Evolutionary conservation across 2,888 invertebrate species (phyloP).

Genomic region (Trissolcus brochymenae): DNA sequence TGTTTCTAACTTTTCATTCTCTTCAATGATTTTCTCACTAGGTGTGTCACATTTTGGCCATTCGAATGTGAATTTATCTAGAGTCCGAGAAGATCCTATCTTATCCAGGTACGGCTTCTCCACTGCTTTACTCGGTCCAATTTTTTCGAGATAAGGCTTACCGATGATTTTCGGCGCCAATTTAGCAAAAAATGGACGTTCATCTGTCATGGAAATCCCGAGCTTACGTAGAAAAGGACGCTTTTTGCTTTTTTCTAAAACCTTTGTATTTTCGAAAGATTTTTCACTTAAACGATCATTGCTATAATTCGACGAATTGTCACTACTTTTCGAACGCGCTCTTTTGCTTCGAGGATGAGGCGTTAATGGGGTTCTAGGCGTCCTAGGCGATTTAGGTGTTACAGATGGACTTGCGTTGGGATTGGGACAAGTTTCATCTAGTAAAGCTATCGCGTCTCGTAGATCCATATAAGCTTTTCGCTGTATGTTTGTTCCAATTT

Average conservation of each 20-base stretch:
- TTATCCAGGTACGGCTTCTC: constrained; percentile 73
- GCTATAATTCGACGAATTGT: constrained; percentile 73
- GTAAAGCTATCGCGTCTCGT: constrained; percentile 71
- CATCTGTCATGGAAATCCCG: constrained; percentile 73
- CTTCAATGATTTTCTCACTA: constrained; percentile 22
- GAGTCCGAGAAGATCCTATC: constrained; percentile 70
- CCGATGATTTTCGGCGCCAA: constrained; percentile 70
- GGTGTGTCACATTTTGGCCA: constrained; percentile 51
- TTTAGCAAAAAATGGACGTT: constrained; percentile 70
- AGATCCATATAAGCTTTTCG: constrained; percentile 74
- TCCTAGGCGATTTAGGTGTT: constrained; percentile 70
- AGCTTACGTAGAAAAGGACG: constrained; percentile 73
- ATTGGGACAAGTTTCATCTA: constrained; percentile 74
- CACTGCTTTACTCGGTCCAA: constrained; percentile 72
- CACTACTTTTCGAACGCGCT: constrained; percentile 73
- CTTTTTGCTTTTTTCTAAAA: constrained; percentile 65
- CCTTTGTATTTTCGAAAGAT: constrained; percentile 60
- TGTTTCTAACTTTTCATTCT: constrained; percentile 18
- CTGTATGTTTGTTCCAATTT: constrained; percentile 54
- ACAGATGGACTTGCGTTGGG: constrained; percentile 70
- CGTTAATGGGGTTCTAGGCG: constrained; percentile 71
- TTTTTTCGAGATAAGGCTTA: constrained; percentile 73
- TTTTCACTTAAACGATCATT: constrained; percentile 70
- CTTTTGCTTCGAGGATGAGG: constrained; percentile 69
- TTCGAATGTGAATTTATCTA: constrained; percentile 72